Base-by-base conservation (phyloP, 2,888 invertebrate genomes). In the Gastrophysa polygoni region DNA sequence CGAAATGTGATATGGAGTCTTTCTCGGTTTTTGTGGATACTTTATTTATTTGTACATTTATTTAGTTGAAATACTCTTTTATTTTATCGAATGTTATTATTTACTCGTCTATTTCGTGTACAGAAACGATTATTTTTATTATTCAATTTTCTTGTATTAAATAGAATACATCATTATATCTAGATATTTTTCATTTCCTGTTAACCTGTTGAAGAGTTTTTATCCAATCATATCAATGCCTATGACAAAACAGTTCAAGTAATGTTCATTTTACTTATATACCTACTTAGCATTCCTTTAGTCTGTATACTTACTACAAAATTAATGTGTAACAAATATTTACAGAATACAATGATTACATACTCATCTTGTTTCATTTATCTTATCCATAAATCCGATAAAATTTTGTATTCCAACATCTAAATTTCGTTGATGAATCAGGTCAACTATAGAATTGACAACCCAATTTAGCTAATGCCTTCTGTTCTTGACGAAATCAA, bases 201-300 rank as follows among this genome's bases (percentile, higher is more conserved):
- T n/a, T 54, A 57, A 60, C 64, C 57, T 64, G 58, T 68, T 64
- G 59, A 55, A 52, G 32, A 61, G 38, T 38, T 58, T 63, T 64
- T 61, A 71, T 68, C 66, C 66, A 68, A 71, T 59, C 70, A 70
- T 71, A 70, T 70, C 70, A 68, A 66, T 61, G 68, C 68, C 69
- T 69, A 68, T 58, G 43, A 51, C 38, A 24, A 55, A 64, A 57
- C 63, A 61, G 59, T 66, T 65, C 54, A 59, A 68, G 46, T 64
- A 60, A 61, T 63, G 48, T 56, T 56, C 61, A 58, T 61, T 63
- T 59, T 60, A 63, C 62, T 67, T 63, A 63, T 44, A 63, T 61
- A 64, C 64, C 55, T 63, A 60, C 59, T 67, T 67, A 68, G 66
- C 66, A 64, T 68, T 67, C 54, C 57, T 65, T 70, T 66, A 60